phyloP scores from a whole-genome alignment of 2,888 invertebrate species.

The Cremastinae sp. region DNA sequence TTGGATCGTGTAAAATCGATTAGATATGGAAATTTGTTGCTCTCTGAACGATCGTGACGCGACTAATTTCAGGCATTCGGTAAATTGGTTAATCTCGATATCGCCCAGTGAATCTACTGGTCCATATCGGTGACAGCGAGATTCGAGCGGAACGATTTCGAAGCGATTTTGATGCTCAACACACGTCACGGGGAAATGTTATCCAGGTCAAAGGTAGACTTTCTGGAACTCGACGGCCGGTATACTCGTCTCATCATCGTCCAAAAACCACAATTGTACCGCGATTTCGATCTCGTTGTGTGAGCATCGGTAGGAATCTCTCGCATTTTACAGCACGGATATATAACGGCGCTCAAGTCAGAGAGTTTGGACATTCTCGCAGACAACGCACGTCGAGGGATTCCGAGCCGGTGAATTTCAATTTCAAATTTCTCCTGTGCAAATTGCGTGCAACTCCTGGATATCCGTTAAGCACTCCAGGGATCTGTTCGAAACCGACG shows the following conservation, averaged over 20 bases:
- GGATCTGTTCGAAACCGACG: no score
- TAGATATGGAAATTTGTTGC: no score
- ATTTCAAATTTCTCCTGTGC: conserved; percentile 61
- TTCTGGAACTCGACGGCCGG: conserved; percentile 8
- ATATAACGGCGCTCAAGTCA: conserved; percentile 16
- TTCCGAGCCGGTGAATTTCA: conserved; percentile 56
- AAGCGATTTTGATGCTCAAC: not conserved
- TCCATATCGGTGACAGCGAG: conserved; percentile 2
- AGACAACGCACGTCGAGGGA: conserved; percentile 41
- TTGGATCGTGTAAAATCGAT: no score
- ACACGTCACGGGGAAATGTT: conserved; percentile 45
- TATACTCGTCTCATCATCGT: conserved; percentile 43
- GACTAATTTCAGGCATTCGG: no score
- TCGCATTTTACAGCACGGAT: conserved; percentile 15
- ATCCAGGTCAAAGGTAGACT: conserved; percentile 49
- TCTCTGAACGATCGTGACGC: no score
- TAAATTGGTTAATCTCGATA: no score
- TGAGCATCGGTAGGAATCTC: conserved; percentile 49
- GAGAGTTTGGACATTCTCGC: conserved; percentile 22
- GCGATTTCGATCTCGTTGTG: conserved; percentile 43
- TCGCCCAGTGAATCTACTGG: no score
- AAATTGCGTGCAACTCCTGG: no score
- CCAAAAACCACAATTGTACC: conserved; percentile 58
- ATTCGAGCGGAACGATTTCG: conserved; percentile 9
- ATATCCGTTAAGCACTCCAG: no score